Base-by-base conservation (phyloP, 1,140 invertebrate genomes). In the Atta colombica region DNA sequence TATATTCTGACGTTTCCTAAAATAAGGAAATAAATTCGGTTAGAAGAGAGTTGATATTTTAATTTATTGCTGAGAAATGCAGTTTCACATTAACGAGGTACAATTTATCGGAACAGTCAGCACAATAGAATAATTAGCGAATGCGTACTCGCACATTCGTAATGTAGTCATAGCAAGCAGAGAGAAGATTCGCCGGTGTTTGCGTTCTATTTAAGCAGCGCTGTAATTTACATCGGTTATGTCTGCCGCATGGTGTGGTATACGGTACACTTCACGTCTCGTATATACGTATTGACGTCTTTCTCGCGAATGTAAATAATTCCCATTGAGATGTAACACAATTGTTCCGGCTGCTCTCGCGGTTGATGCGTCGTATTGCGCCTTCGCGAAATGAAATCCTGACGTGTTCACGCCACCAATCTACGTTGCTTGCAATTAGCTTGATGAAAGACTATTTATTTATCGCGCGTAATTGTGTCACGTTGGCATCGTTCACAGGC, bases 271-370 rank as follows among this genome's bases (percentile, higher is more conserved):
- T 31, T 31, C 28, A 18, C 80, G 25, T 74, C 21, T 39, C 68
- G 18, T n/a, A 16, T 35, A 16, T 7, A 16, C 55, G 53, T 61
- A 82, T 82, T 74, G 80, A 82, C 53, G 80, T 74, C 80, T 82
- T 82, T 82, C 80, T 82, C 80, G 68, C 80, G 35, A 82, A 82
- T 61, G 68, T 82, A 82, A 82, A 82, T 82, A 82, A 82, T 82
- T 82, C 53, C 53, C 55, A 82, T 82, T 72, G 80, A 84, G 69
- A 84, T 49, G 28, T 84, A 84, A 75, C 69, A 55, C 60, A 84
- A 84, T 84, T 75, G 80, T 84, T 84, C 69, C 68, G 55, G 68
- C 55, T 61, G 68, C 53, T 82, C 58, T 63, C 39, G 31, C 80
- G 58, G 39, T 1, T 51, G 80, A 75, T 63, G 69, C 69, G 60